phyloP scores from a whole-genome alignment of 2,797 vertebrate genomes.

The Notolabrus celidotus region DNA sequence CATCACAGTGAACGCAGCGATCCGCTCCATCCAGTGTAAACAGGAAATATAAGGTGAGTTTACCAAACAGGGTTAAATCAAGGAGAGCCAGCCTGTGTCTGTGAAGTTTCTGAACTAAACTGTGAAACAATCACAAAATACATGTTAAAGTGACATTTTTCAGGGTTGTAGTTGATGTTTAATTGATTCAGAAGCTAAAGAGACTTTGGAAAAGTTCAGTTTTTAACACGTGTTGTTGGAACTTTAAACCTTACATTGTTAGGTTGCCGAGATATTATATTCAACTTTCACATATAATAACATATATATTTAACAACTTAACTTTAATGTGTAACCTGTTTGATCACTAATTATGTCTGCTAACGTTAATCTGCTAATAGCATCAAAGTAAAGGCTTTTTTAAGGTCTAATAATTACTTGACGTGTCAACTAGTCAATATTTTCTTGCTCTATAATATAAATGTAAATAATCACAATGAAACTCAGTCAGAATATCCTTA shows the following conservation, averaged over 20 bases:
- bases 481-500: too few relatives aligned
- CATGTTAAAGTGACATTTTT: too few relatives aligned
- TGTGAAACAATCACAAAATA: too few relatives aligned
- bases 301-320: too few relatives aligned
- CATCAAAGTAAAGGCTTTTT: not conserved
- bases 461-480: rapidly evolving
- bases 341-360: too few relatives aligned
- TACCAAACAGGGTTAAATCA: not conserved
- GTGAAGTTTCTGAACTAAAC: constrained; percentile 4
- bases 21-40: not conserved
- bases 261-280: not conserved
- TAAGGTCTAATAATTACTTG: not conserved
- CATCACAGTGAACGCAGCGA: not conserved
- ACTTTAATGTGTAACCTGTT: too few relatives aligned
- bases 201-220: not conserved
- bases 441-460: not conserved
- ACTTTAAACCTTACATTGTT: constrained; percentile 27
- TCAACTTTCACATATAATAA: rapidly evolving
- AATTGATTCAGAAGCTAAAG: too few relatives aligned
- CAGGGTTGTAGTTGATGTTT: too few relatives aligned
- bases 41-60: constrained; percentile 39
- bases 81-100: not conserved
- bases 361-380: constrained; percentile 29
- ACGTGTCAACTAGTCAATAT: rapidly evolving
- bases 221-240: constrained; percentile 59